Evolutionary conservation across 2,888 invertebrate species (phyloP), one percentile per base, ranked within the genome.

Genomic region (Caenorhabditis becei): DNA sequence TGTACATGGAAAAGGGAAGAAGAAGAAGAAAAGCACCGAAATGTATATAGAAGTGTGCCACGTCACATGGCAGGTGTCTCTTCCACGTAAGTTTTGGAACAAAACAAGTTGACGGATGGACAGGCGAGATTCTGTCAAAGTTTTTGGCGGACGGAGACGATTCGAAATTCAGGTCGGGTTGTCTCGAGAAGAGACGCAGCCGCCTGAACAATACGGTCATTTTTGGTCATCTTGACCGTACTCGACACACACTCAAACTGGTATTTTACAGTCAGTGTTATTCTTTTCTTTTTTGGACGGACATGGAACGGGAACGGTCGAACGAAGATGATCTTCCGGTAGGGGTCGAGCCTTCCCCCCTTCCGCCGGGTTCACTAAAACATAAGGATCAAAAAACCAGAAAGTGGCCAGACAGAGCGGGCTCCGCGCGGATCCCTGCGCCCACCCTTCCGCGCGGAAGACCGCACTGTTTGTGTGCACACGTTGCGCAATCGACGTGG

Each of bases 141-240:
- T 72, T 72, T 72, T 72, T 65, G 74, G 59, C 41, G 65, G 66
- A 66, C 65, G 49, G 59, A 74, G 59, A 71, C 71, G 59, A 74
- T 65, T 74, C 65, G 58, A 66, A 74, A 74, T 74, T 74, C 74
- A 74, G 74, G 74, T 74, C 74, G 53, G 47, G 44, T 14, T 14
- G 44, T 44, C 44, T 49, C 20, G 59, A 53, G 61, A 59, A 51
- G 58, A 63, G 65, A 63, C 58, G 35, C 59, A 47, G 32, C 54
- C 47, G 16, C 11, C 65, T 16, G 49, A 65, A 74, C 74, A 74
- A 74, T 66, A 74, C 74, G 74, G 74, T 74, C 74, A 74, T 74
- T 74, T 74, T 74, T 74, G 74, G 74, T 74, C 74, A 74, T 66
- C 72, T 63, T 74, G 74, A 65, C 74, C 65, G 74, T 74, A 74